These are phyloP conservation scores for Cantharis lateralis DNA, from an alignment of 2,888 invertebrate genomes.

Conservation along the genomic window DNA sequence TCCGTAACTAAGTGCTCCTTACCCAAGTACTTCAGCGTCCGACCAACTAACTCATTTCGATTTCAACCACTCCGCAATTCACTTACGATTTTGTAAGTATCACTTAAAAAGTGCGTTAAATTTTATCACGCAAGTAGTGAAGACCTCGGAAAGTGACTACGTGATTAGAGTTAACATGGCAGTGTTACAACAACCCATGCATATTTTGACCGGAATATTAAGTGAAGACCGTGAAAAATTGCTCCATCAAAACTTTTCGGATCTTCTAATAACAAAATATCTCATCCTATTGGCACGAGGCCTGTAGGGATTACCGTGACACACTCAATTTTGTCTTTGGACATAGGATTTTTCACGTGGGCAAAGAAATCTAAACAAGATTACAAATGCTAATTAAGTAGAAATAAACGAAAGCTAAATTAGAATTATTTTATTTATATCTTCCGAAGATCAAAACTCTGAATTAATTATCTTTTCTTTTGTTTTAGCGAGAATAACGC, in stretches of 20 bases:
- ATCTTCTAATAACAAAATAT: no score
- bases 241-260: neutral
- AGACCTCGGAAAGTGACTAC: constrained; percentile 9
- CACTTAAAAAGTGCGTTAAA: neutral
- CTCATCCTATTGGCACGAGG: no score
- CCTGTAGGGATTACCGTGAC: no score
- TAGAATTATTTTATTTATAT: no score
- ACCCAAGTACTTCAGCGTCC: neutral
- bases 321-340: neutral
- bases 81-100: neutral
- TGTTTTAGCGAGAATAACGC: constrained; percentile 55
- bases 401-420: no score
- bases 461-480: constrained; percentile 24
- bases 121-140: constrained; percentile 4
- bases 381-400: neutral
- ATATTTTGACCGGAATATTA: neutral
- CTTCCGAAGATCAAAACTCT: neutral
- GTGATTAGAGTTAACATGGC: constrained; percentile 5
- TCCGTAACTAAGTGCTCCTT: neutral
- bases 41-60: neutral
- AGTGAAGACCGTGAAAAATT: neutral
- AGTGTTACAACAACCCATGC: neutral
- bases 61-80: neutral
- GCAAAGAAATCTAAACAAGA: neutral
- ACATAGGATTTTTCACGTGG: neutral